Evolutionary conservation across 2,797 vertebrate genomes (phyloP), one percentile per base, ranked within the genome.

Genomic region (Hyperoplus immaculatus): DNA sequence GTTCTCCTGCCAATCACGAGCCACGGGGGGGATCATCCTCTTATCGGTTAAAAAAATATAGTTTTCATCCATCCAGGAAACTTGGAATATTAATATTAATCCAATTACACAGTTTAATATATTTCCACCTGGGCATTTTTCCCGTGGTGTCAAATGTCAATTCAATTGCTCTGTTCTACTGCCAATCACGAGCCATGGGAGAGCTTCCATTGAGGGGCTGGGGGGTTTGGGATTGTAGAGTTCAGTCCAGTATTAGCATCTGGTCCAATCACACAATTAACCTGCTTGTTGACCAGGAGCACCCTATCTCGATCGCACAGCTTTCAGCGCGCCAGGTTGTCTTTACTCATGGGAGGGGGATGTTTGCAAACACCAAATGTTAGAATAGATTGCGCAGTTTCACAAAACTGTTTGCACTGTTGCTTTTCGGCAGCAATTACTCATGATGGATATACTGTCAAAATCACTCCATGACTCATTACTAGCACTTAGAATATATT

Each of bases 181-280:
- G 82, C 86, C 78, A 89, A 58, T 82, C 69, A 58, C 43, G 15
- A 63, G 78, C 67, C 83, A 41, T 2, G 0, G 29, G 72, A 66
- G 63, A 70, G 50, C 8, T 36, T 67, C 70, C 78, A 3, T 3
- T 61, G 0, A n/a, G 68, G 7, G 61, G 49, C 69, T 57, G 66
- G 16, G 61, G 68, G 7, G 61, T 45, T 66, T 57, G 66, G 15
- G 61, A 61, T 56, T 80, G 84, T 60, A 3, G 46, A 75, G 63
- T 72, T 72, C 69, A 69, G 75, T 43, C 11, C 57, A 1, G 56
- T 61, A 80, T 84, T 85, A 89, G 77, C 85, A 90, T 87, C 75
- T 86, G 85, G 76, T 81, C 50, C 77, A 81, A 83, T 91, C 85
- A 89, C 45, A 80, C 83, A 91, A 94, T 94, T 94, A 94, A 92